Percentiles rank a stretch among this genome's conserved stretches.
Evolutionary conservation across 2,888 invertebrate genomes (phyloP).

Genomic region (Conchocele bisecta): DNA sequence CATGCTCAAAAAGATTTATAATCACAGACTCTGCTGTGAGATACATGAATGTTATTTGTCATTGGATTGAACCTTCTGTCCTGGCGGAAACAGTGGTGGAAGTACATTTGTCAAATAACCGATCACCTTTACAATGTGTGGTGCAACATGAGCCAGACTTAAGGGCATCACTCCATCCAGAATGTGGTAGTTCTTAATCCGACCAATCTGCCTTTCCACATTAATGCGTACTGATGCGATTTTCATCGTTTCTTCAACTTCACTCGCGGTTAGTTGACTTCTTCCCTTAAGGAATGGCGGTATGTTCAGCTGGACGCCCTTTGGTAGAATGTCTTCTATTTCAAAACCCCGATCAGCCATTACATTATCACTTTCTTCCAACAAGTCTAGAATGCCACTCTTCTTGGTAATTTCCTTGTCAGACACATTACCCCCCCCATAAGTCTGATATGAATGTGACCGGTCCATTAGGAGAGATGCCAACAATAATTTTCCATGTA

Average conservation of each 20-base stretch:
- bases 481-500: slow-evolving; percentile 57
- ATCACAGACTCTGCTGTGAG: background rate
- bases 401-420: slow-evolving; percentile 52
- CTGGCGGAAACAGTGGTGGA: slow-evolving; percentile 20
- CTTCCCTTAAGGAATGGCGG: slow-evolving; percentile 47
- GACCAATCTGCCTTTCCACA: slow-evolving; percentile 53
- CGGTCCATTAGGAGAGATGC: slow-evolving; percentile 47
- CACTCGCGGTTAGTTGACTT: slow-evolving; percentile 12
- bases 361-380: slow-evolving; percentile 47
- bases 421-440: slow-evolving; percentile 53
- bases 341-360: slow-evolving; percentile 60
- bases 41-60: background rate
- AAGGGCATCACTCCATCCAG: background rate
- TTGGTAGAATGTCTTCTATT: slow-evolving; percentile 28
- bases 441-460: slow-evolving; percentile 54
- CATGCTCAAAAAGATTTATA: too few relatives aligned
- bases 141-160: slow-evolving; percentile 17
- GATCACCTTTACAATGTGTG: slow-evolving; percentile 29
- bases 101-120: slow-evolving; percentile 33
- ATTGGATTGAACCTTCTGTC: background rate
- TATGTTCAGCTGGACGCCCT: slow-evolving; percentile 42
- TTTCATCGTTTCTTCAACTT: slow-evolving; percentile 35
- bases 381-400: slow-evolving; percentile 39
- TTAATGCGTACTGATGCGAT: slow-evolving; percentile 53
- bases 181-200: slow-evolving; percentile 48